Conservation (phyloP, 2,888 invertebrate species). For the Lacanobia wlatinum region DNA sequence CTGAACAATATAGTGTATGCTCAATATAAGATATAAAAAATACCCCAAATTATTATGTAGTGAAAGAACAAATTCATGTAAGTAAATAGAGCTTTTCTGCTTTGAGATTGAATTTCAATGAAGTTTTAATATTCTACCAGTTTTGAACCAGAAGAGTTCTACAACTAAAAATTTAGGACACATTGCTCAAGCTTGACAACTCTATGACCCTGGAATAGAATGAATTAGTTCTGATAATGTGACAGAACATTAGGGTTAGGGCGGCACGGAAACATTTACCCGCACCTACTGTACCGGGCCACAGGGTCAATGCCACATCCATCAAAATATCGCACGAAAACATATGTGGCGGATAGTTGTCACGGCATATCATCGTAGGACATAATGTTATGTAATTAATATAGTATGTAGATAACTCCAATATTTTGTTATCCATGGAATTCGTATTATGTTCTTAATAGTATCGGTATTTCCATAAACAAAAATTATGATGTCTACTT, state of each 20-base stretch:
- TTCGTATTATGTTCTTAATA: slow-evolving; percentile 87
- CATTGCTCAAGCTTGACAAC: slow-evolving; percentile 62
- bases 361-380: slow-evolving; percentile 50
- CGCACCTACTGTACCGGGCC: slow-evolving; percentile 18
- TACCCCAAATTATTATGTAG: slow-evolving; percentile 3
- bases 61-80: slow-evolving; percentile 23
- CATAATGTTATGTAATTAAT: slow-evolving; percentile 53
- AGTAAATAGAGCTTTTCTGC: slow-evolving; percentile 21
- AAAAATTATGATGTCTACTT: slow-evolving; percentile 61
- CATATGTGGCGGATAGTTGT: slow-evolving; percentile 45
- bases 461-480: slow-evolving; percentile 84
- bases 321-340: slow-evolving; percentile 20
- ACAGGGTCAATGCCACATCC: slow-evolving; percentile 42
- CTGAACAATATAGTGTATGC: slow-evolving; percentile 11
- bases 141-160: slow-evolving; percentile 21
- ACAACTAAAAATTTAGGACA: slow-evolving; percentile 24
- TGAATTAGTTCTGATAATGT: slow-evolving; percentile 32
- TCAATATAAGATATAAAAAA: slow-evolving; percentile 43
- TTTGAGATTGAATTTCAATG: neutral
- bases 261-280: slow-evolving; percentile 36
- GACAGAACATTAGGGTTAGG: slow-evolving; percentile 33
- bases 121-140: slow-evolving; percentile 9
- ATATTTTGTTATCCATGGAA: slow-evolving; percentile 75
- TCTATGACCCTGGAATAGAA: slow-evolving; percentile 17
- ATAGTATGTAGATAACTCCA: slow-evolving; percentile 64